Percentiles rank a stretch among this genome's conserved stretches.
These are phyloP conservation scores for Tylochromis polylepis DNA, from an alignment of 2,113 vertebrate genomes.

Conservation along the genomic window DNA sequence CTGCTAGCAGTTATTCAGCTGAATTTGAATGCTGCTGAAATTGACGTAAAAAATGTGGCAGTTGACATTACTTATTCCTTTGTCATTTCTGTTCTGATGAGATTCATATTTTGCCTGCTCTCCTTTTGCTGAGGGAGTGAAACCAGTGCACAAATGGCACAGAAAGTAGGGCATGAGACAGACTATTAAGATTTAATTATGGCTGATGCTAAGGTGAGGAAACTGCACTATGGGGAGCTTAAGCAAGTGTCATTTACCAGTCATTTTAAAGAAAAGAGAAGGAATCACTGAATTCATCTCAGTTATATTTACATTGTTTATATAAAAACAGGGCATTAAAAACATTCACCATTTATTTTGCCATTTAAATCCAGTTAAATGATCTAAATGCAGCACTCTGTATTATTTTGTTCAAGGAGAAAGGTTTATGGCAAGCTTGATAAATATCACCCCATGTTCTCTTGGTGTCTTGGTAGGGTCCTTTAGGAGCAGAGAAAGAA, in stretches of 20 bases:
- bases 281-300: background rate
- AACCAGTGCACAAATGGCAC: background rate
- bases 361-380: background rate
- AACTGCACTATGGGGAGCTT: background rate
- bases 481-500: conserved; percentile 51
- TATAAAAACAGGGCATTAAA: background rate
- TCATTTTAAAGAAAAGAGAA: background rate
- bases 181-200: conserved; percentile 45
- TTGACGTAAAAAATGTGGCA: background rate
- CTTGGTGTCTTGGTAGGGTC: conserved; percentile 36
- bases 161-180: conserved; percentile 41
- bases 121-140: background rate
- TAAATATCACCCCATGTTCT: conserved; percentile 17
- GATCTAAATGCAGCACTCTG: background rate
- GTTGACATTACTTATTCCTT: background rate
- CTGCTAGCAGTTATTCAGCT: background rate
- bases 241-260: background rate
- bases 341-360: background rate
- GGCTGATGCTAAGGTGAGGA: conserved; percentile 9
- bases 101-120: background rate
- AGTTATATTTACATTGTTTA: background rate
- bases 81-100: background rate
- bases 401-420: background rate
- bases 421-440: conserved; percentile 1
- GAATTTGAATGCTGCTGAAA: background rate